A percentile compares a stretch with the other conserved stretches of the same genome.
Evolutionary conservation across 92 coral and sea anemone species (phyloP).

Genomic region (Phymanthus crucifer): DNA sequence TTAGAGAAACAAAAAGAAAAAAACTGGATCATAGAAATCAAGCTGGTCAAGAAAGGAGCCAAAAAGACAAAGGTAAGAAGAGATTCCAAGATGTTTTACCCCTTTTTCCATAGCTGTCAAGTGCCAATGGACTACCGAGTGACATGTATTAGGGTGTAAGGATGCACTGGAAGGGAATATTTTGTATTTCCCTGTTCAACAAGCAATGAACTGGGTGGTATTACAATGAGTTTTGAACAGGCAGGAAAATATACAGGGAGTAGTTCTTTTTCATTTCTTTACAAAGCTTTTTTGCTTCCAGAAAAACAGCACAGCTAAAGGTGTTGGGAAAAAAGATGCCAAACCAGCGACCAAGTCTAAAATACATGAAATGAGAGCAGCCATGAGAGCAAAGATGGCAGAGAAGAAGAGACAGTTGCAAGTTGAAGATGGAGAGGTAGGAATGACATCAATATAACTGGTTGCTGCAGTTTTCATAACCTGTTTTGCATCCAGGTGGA

Average conservation of each 20-base stretch:
- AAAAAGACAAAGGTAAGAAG: constrained; percentile 12
- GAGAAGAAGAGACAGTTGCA: constrained; percentile 46
- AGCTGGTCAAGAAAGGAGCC: constrained; percentile 42
- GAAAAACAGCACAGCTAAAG: constrained; percentile 32
- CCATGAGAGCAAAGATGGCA: constrained; percentile 87
- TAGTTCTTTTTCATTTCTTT: not conserved
- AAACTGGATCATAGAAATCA: constrained; percentile 79
- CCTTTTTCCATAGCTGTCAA: too few species aligned
- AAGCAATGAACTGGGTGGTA: too few species aligned
- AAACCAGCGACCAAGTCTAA: constrained; percentile 50
- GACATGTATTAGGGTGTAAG: too few species aligned
- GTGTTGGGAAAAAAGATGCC: constrained; percentile 22
- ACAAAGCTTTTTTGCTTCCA: constrained; percentile 10
- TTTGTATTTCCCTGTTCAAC: too few species aligned
- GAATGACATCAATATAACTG: not conserved
- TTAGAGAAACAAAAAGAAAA: constrained; percentile 68
- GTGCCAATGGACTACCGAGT: too few species aligned
- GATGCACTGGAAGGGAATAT: too few species aligned
- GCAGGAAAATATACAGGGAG: not conserved
- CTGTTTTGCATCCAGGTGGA: too few species aligned
- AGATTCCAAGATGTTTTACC: too few species aligned
- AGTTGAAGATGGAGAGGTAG: constrained; percentile 45
- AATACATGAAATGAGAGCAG: constrained; percentile 85
- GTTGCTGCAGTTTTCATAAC: too few species aligned
- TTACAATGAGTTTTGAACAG: too few species aligned